Evolutionary conservation across 2,113 vertebrate species (phyloP).

Genomic region (Parus major): DNA sequence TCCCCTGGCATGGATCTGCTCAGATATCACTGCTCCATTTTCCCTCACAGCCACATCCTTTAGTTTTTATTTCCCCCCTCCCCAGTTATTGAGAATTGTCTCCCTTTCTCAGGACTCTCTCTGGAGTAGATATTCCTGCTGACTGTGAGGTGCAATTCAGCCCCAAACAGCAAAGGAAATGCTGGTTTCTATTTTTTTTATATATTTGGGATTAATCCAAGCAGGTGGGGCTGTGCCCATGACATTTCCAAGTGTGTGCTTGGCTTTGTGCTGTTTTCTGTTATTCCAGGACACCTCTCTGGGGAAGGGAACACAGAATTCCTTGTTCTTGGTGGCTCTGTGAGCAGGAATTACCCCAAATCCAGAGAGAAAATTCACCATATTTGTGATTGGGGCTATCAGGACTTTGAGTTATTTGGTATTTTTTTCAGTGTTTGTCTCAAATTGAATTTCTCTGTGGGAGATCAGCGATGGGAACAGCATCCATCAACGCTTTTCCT

Average conservation of each 20-base stretch:
- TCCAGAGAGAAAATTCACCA: fast-evolving
- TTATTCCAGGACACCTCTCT: background rate
- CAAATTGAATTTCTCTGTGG: background rate
- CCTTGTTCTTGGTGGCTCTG: background rate
- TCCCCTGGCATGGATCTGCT: background rate
- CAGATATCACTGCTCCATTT: background rate
- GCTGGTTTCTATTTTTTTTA: background rate
- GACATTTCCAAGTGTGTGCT: background rate
- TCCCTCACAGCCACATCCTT: background rate
- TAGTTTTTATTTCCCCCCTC: background rate
- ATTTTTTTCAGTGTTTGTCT: too few species aligned
- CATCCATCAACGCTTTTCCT: too few species aligned
- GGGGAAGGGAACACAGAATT: background rate
- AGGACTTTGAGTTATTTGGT: background rate
- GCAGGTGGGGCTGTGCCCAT: background rate
- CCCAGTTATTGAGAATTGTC: background rate
- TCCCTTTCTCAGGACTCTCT: background rate
- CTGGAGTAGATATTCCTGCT: background rate
- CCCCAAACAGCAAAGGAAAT: background rate
- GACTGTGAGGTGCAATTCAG: background rate
- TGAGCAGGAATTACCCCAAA: background rate
- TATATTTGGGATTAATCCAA: background rate
- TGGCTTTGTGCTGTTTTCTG: background rate
- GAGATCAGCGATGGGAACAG: background rate
- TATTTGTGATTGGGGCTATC: background rate